Evolutionary conservation across 2,888 invertebrate species (phyloP).

Genomic region (Pandemis cinnamomeana): DNA sequence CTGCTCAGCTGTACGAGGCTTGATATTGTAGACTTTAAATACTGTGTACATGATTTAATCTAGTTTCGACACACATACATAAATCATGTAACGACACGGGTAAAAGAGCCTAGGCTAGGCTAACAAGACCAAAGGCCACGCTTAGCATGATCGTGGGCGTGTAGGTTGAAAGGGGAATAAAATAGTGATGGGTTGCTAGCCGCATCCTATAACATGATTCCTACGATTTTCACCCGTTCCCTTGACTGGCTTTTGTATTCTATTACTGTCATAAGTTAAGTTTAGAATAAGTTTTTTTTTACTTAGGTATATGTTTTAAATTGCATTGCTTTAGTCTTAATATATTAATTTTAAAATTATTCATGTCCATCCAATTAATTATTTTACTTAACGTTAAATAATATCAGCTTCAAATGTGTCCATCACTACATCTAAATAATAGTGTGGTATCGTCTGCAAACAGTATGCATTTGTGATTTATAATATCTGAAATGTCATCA

Average conservation of each 20-base stretch:
- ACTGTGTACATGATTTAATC: too few relatives aligned
- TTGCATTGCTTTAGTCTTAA: background rate
- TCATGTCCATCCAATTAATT: background rate
- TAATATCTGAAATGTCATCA: background rate
- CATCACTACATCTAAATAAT: background rate
- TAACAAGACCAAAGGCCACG: too few relatives aligned
- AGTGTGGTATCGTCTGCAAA: background rate
- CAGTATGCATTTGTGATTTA: background rate
- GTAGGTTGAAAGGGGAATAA: too few relatives aligned
- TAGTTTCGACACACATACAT: too few relatives aligned
- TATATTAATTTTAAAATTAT: constrained; percentile 1
- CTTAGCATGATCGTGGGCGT: too few relatives aligned
- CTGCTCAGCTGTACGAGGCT: too few relatives aligned
- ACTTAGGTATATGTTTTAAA: background rate
- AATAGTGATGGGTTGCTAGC: too few relatives aligned
- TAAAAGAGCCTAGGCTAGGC: too few relatives aligned
- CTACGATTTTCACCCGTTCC: too few relatives aligned
- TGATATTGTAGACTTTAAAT: too few relatives aligned
- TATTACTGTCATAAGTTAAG: background rate
- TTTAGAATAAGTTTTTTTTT: background rate
- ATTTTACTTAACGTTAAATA: background rate
- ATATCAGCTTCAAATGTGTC: background rate
- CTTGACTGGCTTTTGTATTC: background rate
- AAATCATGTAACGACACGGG: too few relatives aligned
- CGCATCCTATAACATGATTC: too few relatives aligned